A percentile compares a stretch with the other conserved stretches of the same genome.
phyloP scores from a whole-genome alignment of 2,113 vertebrate genomes.

The Neodon shergylaensis region DNA sequence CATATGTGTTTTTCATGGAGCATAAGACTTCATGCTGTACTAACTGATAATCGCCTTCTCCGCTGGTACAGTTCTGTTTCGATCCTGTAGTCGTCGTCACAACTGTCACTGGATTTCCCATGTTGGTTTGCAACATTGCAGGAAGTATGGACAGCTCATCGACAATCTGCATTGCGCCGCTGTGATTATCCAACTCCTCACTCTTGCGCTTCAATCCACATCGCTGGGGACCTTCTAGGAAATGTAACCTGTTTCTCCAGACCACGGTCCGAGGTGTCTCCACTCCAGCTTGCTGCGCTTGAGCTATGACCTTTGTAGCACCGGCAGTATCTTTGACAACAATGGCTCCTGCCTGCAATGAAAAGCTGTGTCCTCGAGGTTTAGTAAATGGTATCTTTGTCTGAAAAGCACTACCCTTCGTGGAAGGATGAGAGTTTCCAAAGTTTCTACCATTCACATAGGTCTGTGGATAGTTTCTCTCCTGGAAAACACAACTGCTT shows the following conservation, averaged over 20 bases:
- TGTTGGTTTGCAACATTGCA: slow-evolving; percentile 96
- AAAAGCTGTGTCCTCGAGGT: slow-evolving; percentile 90
- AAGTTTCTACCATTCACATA: slow-evolving; percentile 96
- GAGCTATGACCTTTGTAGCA: slow-evolving; percentile 89
- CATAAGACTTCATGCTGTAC: slow-evolving; percentile 98
- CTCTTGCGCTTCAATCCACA: slow-evolving; percentile 99
- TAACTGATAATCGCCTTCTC: slow-evolving; percentile 97
- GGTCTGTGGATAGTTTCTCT: slow-evolving; percentile 93
- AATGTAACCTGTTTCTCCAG: slow-evolving; percentile 88
- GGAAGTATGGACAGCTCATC: slow-evolving; percentile 98
- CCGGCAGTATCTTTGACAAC: slow-evolving; percentile 90
- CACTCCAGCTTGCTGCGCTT: slow-evolving; percentile 79
- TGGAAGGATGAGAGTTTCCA: slow-evolving; percentile 91
- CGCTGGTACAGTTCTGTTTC: slow-evolving; percentile 89
- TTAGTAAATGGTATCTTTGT: slow-evolving; percentile 90
- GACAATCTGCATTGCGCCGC: slow-evolving; percentile 97
- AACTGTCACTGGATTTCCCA: slow-evolving; percentile 92
- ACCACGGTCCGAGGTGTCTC: slow-evolving; percentile 81
- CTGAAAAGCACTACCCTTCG: slow-evolving; percentile 91
- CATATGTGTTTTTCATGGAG: slow-evolving; percentile 98
- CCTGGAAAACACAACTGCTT: slow-evolving; percentile 97
- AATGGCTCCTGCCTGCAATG: slow-evolving; percentile 91
- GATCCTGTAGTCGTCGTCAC: slow-evolving; percentile 87
- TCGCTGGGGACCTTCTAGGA: slow-evolving; percentile 93
- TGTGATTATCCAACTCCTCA: slow-evolving; percentile 94